Evolutionary conservation across 2,888 invertebrate genomes (phyloP).

Genomic region (Philopedon plagiatum): DNA sequence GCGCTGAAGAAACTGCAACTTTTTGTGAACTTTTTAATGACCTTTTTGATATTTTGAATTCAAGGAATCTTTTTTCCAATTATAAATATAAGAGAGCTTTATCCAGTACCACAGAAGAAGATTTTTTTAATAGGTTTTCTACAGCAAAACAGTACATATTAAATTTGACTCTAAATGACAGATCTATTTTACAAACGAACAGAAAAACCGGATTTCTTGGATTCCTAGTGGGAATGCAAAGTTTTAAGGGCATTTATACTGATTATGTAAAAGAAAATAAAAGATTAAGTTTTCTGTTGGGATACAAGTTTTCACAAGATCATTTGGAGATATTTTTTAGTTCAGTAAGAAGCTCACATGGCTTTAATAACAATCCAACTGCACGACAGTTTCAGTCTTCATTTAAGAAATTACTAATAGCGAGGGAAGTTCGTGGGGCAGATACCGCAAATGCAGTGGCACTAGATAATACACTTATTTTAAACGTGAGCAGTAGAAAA

Average conservation of each 20-base stretch:
- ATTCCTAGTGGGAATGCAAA: constrained; percentile 45
- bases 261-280: constrained; percentile 26
- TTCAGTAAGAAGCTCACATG: constrained; percentile 39
- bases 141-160: neutral
- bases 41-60: constrained; percentile 45
- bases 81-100: constrained; percentile 22
- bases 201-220: constrained; percentile 48
- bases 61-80: constrained; percentile 11
- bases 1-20: constrained; percentile 11
- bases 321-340: too few relatives aligned
- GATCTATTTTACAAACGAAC: neutral
- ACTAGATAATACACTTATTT: constrained; percentile 15
- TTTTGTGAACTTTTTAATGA: constrained; percentile 35
- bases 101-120: neutral
- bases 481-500: neutral
- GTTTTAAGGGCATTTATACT: constrained; percentile 33
- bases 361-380: constrained; percentile 51
- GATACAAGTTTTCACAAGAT: constrained; percentile 44
- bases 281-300: constrained; percentile 32
- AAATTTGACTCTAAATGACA: neutral
- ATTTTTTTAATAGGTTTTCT: constrained; percentile 26
- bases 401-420: constrained; percentile 39
- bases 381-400: constrained; percentile 44
- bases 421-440: constrained; percentile 32
- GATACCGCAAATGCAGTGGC: constrained; percentile 33